Base-by-base conservation (phyloP, 2,888 invertebrate genomes). In the Sarcophaga carnaria region DNA sequence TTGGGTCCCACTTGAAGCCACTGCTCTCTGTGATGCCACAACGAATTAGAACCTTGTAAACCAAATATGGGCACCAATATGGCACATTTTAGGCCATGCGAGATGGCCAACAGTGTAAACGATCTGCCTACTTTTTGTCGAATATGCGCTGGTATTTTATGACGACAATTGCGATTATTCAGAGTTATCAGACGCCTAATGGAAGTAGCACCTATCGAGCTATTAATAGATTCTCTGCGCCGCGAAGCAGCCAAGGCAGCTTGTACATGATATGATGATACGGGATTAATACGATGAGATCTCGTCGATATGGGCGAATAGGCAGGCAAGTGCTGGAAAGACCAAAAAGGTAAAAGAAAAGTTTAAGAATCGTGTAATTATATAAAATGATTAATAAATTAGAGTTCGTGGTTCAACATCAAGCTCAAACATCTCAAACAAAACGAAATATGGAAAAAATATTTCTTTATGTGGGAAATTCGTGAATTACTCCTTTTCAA, bases 171-270 rank as follows among this genome's bases (percentile, higher is more conserved):
- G 54, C 95, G 94, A 77, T 94, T 95, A 72, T 95, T 95, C 54
- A 94, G 94, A 0, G 96, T 95, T 77, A 97, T 95, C 17, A 97
- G 94, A 0, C 96, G 95, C 4, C 97, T 95, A 12, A 97, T 97
- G 1, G 97, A 97, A 0, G 96, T 96, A 0, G 96, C 96, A 2
- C 96, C 96, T 49, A 96, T 96, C 0, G 96, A 96, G 72, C 96
- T 96, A 45, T 96, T 95, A 78, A 96, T 94, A 0, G 96, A 96
- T 90, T 96, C 96, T 20, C 96, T 94, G 3, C 96, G 94, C 4
- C 95, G 94, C 12, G 93, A 92, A 25, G 91, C 92, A 49, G 93
- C 91, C 71, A 93, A 88, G 1, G 92, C 92, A 25, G 92, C 92
- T 89, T 93, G 93, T 80, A 93, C 93, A 86, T 93, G 93, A 89